A percentile compares a stretch with the other conserved stretches of the same genome.
These are phyloP conservation scores for Gymnocheta viridis DNA, from an alignment of 2,888 invertebrate genomes.

Conservation along the genomic window DNA sequence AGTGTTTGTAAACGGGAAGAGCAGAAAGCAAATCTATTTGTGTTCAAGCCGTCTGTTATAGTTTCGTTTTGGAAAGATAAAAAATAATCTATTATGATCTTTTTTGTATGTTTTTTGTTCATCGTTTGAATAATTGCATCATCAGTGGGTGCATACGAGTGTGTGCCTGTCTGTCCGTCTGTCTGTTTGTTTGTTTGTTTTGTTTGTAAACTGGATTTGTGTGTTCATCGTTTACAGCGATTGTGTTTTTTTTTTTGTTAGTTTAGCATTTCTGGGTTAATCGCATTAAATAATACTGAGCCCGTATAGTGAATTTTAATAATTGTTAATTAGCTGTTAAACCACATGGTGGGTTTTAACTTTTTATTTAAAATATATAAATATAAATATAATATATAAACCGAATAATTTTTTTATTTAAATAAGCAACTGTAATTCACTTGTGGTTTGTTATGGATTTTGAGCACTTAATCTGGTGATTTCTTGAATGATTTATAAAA, in stretches of 20 bases:
- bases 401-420: background rate
- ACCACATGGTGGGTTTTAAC: constrained; percentile 50
- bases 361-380: background rate
- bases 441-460: constrained; percentile 29
- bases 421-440: constrained; percentile 46
- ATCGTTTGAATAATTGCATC: constrained; percentile 46
- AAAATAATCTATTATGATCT: constrained; percentile 40
- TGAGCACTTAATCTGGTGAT: background rate
- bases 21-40: background rate
- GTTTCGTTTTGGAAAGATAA: constrained; percentile 8
- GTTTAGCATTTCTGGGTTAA: constrained; percentile 56
- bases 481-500: too few relatives aligned
- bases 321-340: constrained; percentile 65
- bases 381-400: background rate
- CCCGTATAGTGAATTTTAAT: constrained; percentile 51
- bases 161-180: too few relatives aligned
- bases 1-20: constrained; percentile 14
- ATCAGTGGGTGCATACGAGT: constrained; percentile 41
- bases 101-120: background rate
- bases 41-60: constrained; percentile 16
- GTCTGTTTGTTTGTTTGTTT: constrained; percentile 3
- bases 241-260: background rate
- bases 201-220: background rate
- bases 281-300: constrained; percentile 48
- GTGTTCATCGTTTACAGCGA: too few relatives aligned